Percentiles rank a stretch among this genome's conserved stretches.
These are phyloP conservation scores for Okapia johnstoni DNA, from an alignment of 2,113 vertebrate genomes.

Conservation along the genomic window DNA sequence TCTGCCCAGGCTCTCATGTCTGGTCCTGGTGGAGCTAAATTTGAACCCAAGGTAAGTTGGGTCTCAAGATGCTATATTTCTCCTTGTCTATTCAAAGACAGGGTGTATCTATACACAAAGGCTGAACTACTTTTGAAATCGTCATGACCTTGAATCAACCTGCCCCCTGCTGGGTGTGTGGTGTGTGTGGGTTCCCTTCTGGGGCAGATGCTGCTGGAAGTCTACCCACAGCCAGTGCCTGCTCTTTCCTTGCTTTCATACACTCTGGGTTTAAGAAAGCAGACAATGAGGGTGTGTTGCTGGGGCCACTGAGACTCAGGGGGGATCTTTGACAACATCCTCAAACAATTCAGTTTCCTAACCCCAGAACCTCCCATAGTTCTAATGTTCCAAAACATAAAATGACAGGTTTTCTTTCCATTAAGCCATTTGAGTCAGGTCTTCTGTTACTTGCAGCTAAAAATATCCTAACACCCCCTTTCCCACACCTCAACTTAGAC, in stretches of 20 bases:
- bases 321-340: neutral
- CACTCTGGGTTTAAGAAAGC: neutral
- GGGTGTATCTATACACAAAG: neutral
- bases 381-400: neutral
- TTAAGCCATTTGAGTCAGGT: neutral
- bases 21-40: neutral
- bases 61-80: neutral
- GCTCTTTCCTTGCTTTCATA: neutral
- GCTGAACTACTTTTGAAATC: neutral
- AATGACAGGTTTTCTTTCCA: neutral
- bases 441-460: neutral
- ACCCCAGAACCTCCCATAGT: neutral
- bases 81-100: neutral
- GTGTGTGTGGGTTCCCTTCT: neutral
- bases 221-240: neutral
- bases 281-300: neutral
- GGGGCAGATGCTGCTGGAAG: neutral
- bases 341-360: neutral
- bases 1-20: neutral
- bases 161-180: neutral
- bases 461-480: neutral
- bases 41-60: neutral
- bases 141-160: neutral
- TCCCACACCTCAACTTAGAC: neutral
- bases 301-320: neutral